Evolutionary conservation across 35 echinoderm and acorn worm genomes (phyloP).

Genomic region (Acanthaster planci): DNA sequence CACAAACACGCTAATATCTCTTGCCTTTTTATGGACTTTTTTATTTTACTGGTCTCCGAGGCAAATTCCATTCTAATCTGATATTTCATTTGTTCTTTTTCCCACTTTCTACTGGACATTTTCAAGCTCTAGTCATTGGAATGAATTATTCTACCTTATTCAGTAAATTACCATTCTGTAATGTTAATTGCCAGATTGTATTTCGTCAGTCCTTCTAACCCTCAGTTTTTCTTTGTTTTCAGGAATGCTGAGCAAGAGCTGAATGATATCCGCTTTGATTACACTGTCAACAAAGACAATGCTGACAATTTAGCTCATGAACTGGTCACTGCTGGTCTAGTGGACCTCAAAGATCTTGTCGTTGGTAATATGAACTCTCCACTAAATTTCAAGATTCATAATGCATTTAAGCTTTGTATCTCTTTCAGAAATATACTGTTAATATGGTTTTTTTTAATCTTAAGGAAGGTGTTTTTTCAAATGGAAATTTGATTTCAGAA

Average conservation of each 20-base stretch:
- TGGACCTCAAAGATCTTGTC: slow-evolving; percentile 89
- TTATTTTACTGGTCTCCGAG: too few relatives aligned
- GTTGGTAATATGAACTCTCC: slow-evolving; percentile 68
- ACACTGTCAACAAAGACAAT: slow-evolving; percentile 75
- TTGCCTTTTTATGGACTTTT: too few relatives aligned
- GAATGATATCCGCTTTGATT: slow-evolving; percentile 97
- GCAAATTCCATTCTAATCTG: too few relatives aligned
- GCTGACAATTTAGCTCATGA: slow-evolving; percentile 87
- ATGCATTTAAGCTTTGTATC: background rate
- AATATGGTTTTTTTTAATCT: too few relatives aligned
- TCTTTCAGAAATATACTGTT: too few relatives aligned
- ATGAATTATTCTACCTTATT: background rate
- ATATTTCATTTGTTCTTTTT: too few relatives aligned
- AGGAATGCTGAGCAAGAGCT: slow-evolving; percentile 89
- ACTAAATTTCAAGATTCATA: background rate
- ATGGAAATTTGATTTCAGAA: too few relatives aligned
- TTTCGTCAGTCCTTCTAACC: background rate
- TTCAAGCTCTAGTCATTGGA: background rate
- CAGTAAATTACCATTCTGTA: background rate
- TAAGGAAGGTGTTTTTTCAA: too few relatives aligned
- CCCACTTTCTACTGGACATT: too few relatives aligned
- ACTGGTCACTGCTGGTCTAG: slow-evolving; percentile 80
- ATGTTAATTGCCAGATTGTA: background rate
- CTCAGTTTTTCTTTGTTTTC: slow-evolving; percentile 20
- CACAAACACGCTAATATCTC: too few relatives aligned